These are phyloP conservation scores for Umimayanthus chanpuru DNA, from an alignment of 92 coral and sea anemone species.

Conservation along the genomic window DNA sequence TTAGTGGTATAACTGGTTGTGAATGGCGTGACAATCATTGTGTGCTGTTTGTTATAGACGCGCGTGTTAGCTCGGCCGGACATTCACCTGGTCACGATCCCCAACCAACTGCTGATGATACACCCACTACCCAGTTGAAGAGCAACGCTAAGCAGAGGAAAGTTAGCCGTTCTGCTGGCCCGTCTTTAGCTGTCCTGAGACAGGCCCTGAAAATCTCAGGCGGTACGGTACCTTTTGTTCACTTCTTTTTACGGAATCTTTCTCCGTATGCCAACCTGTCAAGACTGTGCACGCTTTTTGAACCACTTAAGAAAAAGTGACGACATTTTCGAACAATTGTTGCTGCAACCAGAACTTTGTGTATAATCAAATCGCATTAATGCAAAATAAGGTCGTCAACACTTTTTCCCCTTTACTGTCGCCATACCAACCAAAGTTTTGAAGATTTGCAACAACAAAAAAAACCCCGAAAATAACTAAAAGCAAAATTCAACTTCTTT, in stretches of 20 bases:
- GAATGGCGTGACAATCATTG: not conserved
- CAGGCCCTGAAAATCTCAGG: constrained; percentile 76
- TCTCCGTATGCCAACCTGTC: not conserved
- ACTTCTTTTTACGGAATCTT: not conserved
- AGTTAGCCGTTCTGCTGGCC: constrained; percentile 80
- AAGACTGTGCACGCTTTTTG: not conserved
- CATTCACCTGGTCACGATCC: not conserved
- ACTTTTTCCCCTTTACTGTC: not conserved
- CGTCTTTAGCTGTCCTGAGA: constrained; percentile 66
- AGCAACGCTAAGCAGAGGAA: constrained; percentile 60
- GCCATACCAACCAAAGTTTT: too few species aligned
- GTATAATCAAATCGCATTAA: too few species aligned
- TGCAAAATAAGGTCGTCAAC: too few species aligned
- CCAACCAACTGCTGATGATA: not conserved
- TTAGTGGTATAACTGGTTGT: too few species aligned
- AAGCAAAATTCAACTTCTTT: too few species aligned
- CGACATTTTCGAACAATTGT: too few species aligned
- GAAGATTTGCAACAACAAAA: too few species aligned
- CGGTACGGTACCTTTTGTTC: constrained; percentile 49
- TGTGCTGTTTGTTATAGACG: not conserved
- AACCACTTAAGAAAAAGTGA: too few species aligned
- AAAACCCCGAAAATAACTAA: too few species aligned
- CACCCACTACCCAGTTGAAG: not conserved
- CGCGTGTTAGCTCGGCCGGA: constrained; percentile 44
- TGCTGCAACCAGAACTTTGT: too few species aligned